Base-by-base conservation (phyloP, 2,888 invertebrate genomes). In the Chaitophorus viminalis region DNA sequence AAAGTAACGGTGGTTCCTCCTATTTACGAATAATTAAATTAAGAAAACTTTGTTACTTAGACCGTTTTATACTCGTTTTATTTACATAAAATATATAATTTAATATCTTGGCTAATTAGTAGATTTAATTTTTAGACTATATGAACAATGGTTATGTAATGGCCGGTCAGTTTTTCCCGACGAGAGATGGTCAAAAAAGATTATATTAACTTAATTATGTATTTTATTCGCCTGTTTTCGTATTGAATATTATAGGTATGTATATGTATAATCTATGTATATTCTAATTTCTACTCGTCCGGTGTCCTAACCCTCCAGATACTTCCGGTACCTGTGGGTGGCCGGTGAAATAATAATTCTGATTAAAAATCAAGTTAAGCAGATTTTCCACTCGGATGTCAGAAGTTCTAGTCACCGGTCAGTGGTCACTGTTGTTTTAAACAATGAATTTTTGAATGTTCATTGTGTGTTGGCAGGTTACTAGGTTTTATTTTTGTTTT, bases 401-500 rank as follows among this genome's bases (percentile, higher is more conserved):
- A 60, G 60, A 5, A 25, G 60, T 60, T 21, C 21, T 60, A 21
- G 60, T 60, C 25, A 25, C 25, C 11, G 11, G 52, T 52, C 11
- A 4, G n/a, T 25, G 60, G 60, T 60, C 60, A 60, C 60, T 25
- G 60, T 60, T 60, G 60, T 18, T 21, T 21, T 25, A 5, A 25
- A 60, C 60, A 60, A 25, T 25, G 60, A 6, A 5, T 60, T 60
- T 60, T 6, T 25, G 21, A 21, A 6, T 25, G 25, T 60, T 60
- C 25, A 25, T 60, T 60, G 60, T 60, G 25, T 60, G 60, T 60
- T 60, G 60, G 60, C 46, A 76, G 76, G 76, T 76, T 29, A 76
- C 76, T 76, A 39, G 76, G 76, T 76, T 76, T 29, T 46, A 60
- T 21, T 60, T 60, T 76, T 17, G 46, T 76, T 46, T 76, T 76